Evolutionary conservation across 2,797 vertebrate species (phyloP).

Genomic region (Megalops cyprinoides): DNA sequence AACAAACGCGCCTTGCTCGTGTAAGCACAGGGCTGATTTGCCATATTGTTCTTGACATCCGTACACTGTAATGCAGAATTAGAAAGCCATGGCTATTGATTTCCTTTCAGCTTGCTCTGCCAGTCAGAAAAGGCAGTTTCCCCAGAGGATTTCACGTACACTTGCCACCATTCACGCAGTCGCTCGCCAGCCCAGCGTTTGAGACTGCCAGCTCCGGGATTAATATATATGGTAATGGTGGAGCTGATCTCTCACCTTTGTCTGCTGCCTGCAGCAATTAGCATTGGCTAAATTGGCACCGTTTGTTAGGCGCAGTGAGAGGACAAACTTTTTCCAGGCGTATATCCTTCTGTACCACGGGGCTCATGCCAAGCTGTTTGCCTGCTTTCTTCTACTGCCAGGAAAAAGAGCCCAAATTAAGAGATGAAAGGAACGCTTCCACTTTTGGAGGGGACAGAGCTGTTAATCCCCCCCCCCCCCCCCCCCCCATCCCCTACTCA

Average conservation of each 20-base stretch:
- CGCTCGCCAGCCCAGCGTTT: slow-evolving; percentile 18
- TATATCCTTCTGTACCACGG: slow-evolving; percentile 50
- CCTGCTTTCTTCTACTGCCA: slow-evolving; percentile 75
- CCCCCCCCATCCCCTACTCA: slow-evolving; percentile 53
- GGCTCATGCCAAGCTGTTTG: slow-evolving; percentile 44
- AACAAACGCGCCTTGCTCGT: slow-evolving; percentile 1
- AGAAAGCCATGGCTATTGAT: slow-evolving; percentile 73
- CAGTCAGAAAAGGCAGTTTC: slow-evolving; percentile 48
- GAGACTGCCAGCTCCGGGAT: slow-evolving; percentile 50
- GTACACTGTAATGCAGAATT: slow-evolving; percentile 69
- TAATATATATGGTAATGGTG: slow-evolving; percentile 80
- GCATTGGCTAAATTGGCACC: slow-evolving; percentile 62
- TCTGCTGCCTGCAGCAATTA: slow-evolving; percentile 45
- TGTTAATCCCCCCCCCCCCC: slow-evolving; percentile 74
- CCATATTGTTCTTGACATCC: slow-evolving; percentile 59
- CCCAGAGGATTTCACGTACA: slow-evolving; percentile 45
- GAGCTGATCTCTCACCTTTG: slow-evolving; percentile 64
- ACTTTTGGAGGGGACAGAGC: slow-evolving; percentile 69
- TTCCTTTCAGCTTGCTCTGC: slow-evolving; percentile 67
- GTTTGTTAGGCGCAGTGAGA: slow-evolving; percentile 50
- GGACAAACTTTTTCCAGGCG: slow-evolving; percentile 41
- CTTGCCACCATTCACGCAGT: slow-evolving; percentile 57
- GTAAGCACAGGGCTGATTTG: slow-evolving; percentile 47
- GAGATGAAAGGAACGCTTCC: slow-evolving; percentile 77
- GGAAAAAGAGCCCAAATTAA: slow-evolving; percentile 68